Conservation (phyloP, 2,888 invertebrate genomes). For the Xestia sexstrigata region DNA sequence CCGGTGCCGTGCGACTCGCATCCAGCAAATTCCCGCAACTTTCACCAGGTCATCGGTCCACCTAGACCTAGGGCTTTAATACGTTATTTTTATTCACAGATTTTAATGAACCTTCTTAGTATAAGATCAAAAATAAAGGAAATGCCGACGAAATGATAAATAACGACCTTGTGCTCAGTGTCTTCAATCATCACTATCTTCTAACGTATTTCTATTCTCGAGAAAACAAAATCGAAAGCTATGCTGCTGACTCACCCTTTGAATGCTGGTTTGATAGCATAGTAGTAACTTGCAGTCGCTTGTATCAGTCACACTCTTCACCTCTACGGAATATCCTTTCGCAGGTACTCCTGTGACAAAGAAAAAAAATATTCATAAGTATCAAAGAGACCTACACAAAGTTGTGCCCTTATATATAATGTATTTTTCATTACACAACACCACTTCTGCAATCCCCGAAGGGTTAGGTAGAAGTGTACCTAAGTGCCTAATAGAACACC, state of each 20-base stretch:
- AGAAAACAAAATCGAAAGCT: neutral
- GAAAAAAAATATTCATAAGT: neutral
- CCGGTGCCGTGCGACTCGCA: no score
- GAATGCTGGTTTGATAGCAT: slow-evolving; percentile 86
- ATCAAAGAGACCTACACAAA: neutral
- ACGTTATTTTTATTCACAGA: no score
- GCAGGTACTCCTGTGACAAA: slow-evolving; percentile 77
- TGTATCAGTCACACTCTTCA: slow-evolving; percentile 80
- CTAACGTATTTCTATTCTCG: neutral
- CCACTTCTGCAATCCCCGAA: no score
- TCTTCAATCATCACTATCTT: neutral
- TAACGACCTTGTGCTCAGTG: neutral
- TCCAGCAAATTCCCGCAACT: no score
- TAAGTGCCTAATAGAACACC: no score
- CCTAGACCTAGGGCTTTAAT: no score
- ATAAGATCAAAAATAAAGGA: neutral
- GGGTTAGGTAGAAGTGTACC: no score
- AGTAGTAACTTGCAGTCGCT: slow-evolving; percentile 79
- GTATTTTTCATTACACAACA: neutral
- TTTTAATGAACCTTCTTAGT: neutral
- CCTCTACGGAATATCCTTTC: slow-evolving; percentile 82
- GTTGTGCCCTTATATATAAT: neutral
- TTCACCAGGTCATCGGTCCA: no score
- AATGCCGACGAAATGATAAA: neutral
- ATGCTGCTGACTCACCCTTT: slow-evolving; percentile 76